Evolutionary conservation across 1,140 invertebrate species (phyloP).

Genomic region (Pogonognathellus flavescens): DNA sequence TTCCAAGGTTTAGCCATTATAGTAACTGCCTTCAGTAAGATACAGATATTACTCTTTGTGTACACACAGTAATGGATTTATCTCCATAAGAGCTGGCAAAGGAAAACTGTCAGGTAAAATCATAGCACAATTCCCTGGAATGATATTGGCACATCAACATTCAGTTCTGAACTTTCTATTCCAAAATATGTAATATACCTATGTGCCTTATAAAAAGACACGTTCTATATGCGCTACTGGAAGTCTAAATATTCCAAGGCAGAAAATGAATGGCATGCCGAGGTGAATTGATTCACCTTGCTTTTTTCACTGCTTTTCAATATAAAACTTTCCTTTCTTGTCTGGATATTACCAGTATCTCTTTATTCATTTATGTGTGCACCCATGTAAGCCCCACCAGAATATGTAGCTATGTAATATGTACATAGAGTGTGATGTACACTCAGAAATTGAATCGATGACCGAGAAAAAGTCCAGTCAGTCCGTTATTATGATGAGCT

Average conservation of each 20-base stretch:
- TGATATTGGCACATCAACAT: not conserved
- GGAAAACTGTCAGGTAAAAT: slow-evolving; percentile 12
- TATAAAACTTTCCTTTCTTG: too few relatives aligned
- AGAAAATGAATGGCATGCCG: slow-evolving; percentile 14
- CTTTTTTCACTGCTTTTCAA: not conserved
- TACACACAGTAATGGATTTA: slow-evolving; percentile 16
- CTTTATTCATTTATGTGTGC: not conserved
- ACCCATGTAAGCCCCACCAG: not conserved
- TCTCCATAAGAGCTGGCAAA: not conserved
- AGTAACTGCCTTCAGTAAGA: not conserved
- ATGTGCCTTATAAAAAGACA: not conserved
- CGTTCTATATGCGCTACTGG: not conserved
- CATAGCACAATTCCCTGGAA: not conserved
- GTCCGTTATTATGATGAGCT: slow-evolving; percentile 25
- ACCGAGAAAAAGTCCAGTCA: slow-evolving; percentile 38
- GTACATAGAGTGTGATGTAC: not conserved
- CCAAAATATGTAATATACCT: not conserved
- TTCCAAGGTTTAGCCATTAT: not conserved
- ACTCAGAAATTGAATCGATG: slow-evolving; percentile 18
- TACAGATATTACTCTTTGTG: slow-evolving; percentile 13
- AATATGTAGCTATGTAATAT: not conserved
- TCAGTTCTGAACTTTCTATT: too few relatives aligned
- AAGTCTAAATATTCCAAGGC: slow-evolving; percentile 12
- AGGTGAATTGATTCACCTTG: slow-evolving; percentile 33
- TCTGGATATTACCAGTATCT: not conserved